Conservation (phyloP, 2,797 vertebrate species). For the Tadarida brasiliensis region DNA sequence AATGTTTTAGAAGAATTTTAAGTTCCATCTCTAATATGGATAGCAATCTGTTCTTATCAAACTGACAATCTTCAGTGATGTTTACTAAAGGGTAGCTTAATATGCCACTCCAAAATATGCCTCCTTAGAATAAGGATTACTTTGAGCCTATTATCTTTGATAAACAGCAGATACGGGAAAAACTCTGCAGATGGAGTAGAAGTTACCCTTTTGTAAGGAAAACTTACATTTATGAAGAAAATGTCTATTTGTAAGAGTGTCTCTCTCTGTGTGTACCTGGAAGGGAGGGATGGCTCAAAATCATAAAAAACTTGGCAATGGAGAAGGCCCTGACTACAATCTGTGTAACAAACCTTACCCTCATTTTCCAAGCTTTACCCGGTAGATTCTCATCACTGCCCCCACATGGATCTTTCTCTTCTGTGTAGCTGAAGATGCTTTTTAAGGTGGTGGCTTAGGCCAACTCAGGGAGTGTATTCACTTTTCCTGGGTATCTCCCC, state of each 20-base stretch:
- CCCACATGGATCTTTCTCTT: not conserved
- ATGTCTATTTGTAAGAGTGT: not conserved
- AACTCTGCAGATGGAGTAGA: not conserved
- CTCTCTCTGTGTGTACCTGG: not conserved
- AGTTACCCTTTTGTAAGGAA: not conserved
- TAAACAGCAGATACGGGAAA: not conserved
- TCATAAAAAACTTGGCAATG: not conserved
- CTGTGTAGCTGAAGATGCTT: not conserved
- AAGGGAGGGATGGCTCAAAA: not conserved
- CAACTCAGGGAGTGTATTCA: not conserved
- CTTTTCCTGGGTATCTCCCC: not conserved
- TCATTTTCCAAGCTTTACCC: not conserved
- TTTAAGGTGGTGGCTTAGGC: not conserved
- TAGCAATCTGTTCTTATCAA: not conserved
- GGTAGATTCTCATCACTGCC: not conserved
- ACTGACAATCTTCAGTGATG: not conserved
- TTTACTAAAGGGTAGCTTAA: not conserved
- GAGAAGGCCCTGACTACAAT: not conserved
- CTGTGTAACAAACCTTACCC: not conserved
- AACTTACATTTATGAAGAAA: not conserved
- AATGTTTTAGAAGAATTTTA: slow-evolving; percentile 36
- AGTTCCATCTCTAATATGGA: not conserved
- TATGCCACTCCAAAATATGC: not conserved
- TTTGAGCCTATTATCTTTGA: not conserved
- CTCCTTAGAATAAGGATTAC: not conserved